phyloP scores from a whole-genome alignment of 2,113 vertebrate genomes.

The Paralichthys olivaceus region DNA sequence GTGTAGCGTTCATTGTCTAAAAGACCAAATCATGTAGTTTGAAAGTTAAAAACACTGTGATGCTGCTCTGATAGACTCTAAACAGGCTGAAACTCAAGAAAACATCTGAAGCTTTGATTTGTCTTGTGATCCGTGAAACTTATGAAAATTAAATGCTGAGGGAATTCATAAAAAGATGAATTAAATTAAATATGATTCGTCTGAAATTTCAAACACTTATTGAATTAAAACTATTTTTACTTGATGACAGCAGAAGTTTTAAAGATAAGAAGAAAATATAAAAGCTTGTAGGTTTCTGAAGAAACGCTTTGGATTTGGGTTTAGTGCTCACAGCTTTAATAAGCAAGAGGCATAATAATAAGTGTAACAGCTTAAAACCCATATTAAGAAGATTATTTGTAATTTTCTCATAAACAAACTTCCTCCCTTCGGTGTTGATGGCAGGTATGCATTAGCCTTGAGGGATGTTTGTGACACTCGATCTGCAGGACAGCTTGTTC shows the following conservation, averaged over 20 bases:
- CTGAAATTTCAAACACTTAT: neutral
- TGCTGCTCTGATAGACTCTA: neutral
- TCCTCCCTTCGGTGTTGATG: neutral
- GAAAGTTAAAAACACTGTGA: neutral
- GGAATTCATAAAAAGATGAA: neutral
- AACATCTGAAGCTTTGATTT: neutral
- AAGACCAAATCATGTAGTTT: neutral
- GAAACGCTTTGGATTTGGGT: neutral
- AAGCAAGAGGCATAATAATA: neutral
- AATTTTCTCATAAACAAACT: neutral
- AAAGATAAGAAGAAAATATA: too few relatives aligned
- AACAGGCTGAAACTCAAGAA: neutral
- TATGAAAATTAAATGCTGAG: neutral
- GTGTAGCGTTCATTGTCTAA: neutral
- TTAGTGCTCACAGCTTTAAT: neutral
- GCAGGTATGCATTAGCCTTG: slow-evolving; percentile 14
- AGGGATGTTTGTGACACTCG: slow-evolving; percentile 29
- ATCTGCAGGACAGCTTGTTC: slow-evolving; percentile 30
- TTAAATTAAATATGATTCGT: neutral
- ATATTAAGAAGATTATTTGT: neutral
- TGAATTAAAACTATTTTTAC: neutral
- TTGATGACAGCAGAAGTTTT: too few relatives aligned
- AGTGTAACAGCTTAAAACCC: neutral
- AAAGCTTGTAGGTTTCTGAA: neutral
- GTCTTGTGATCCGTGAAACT: neutral